Base-by-base conservation (phyloP, 2,888 invertebrate species). In the Melieria crassipennis region DNA sequence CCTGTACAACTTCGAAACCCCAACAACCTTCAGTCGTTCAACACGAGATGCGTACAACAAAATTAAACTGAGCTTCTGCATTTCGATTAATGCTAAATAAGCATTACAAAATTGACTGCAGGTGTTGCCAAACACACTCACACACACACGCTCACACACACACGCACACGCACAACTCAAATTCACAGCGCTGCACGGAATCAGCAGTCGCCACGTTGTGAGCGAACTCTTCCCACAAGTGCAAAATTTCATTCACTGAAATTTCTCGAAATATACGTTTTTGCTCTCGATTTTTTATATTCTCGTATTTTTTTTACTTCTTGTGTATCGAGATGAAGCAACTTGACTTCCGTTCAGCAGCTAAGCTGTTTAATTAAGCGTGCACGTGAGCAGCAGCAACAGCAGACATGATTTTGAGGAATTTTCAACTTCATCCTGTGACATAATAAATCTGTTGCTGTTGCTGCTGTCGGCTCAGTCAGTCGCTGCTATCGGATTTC, bases 291-390 rank as follows among this genome's bases (percentile, higher is more conserved):
- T n/a, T 42, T 47, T 9, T 65, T 58, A 7, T 58, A n/a, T n/a
- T 9, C 46, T 48, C 7, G 13, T 10, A n/a, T 16, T 9, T 45
- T 47, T 30, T 30, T 30, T 30, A 30, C 2, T 30, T 30, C 30
- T 30, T 30, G 30, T 30, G 30, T 30, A 30, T 30, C 30, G 30
- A 30, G 30, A 30, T 30, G 30, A 30, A 30, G 55, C 55, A 9
- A 71, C 46, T 55, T 71, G 61, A 69, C 72, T 72, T 72, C 72
- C 69, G 69, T 45, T 63, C 4, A 16, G 55, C 16, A 42, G 48
- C 47, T 30, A 55, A 30, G 43, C 11, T 58, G 43, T 11, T 58
- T 4, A 43, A 46, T 52, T 65, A 70, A 61, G 64, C 58, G 45
- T 60, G 42, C n/a, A 13, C 13, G 60, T 3, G 5, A 11, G 9